These are phyloP conservation scores for Sialia sialis DNA, from an alignment of 2,113 vertebrate genomes.

Conservation along the genomic window DNA sequence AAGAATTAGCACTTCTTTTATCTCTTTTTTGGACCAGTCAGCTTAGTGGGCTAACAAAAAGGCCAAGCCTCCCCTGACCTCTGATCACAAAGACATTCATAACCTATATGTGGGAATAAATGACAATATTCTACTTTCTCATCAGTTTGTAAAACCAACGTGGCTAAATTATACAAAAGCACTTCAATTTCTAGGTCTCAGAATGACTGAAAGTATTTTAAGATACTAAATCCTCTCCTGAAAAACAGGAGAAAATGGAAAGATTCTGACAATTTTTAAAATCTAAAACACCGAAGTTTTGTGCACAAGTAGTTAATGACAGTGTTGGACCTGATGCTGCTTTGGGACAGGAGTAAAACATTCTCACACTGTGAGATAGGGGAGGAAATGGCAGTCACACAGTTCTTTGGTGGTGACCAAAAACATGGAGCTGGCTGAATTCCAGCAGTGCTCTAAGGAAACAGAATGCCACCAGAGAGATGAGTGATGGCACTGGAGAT, in stretches of 20 bases:
- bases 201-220: background rate
- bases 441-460: slow-evolving; percentile 20
- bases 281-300: background rate
- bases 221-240: background rate
- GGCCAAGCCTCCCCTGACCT: background rate
- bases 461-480: background rate
- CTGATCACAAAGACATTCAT: background rate
- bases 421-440: slow-evolving; percentile 1
- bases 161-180: background rate
- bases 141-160: background rate
- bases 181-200: background rate
- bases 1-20: background rate
- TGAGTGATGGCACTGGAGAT: background rate
- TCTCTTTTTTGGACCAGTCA: background rate
- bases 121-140: background rate
- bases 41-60: background rate
- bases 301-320: background rate
- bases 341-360: background rate
- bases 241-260: background rate
- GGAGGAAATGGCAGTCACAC: slow-evolving; percentile 14
- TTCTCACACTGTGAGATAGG: background rate
- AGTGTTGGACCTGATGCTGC: background rate
- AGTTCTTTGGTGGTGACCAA: background rate
- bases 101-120: background rate
- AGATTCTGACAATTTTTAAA: background rate